Evolutionary conservation across 92 coral and sea anemone species (phyloP), one percentile per base, ranked within the genome.

Genomic region (Porites lobata): DNA sequence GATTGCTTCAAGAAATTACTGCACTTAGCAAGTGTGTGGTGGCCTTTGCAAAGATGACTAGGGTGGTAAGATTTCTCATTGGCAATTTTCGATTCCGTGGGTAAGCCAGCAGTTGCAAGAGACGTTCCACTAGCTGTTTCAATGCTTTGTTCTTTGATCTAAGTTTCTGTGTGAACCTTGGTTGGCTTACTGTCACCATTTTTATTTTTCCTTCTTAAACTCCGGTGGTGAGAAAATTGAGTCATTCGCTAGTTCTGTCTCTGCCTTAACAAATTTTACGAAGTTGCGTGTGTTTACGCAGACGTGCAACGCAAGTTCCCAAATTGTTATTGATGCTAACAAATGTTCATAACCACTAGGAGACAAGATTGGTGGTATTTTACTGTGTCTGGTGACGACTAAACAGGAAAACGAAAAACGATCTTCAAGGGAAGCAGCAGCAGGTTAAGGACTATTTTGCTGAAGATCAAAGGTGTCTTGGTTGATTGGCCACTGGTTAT

Each of bases 141-240:
- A 14, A 4, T 20, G 64, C 9, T 75, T 75, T 43, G 11, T 26
- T 10, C 43, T 38, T 38, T 4, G 47, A 38, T 38, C 47, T 38
- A 38, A 38, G 47, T 38, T 38, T 38, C 47, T 38, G 47, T 38
- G 47, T 38, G 13, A 12, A 50, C n/a, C 12, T 68, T n/a, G 29
- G 9, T 69, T 17, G 65, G 69, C 63, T 57, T 12, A 43, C 72
- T 43, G 62, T 51, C 85, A 38, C 47, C 47, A 38, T 38, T 38
- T 84, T 88, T 62, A 81, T 68, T 92, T 67, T 71, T 84, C 88
- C 15, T 79, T 52, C 64, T 65, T 93, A 10, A 93, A 62, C 1
- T 90, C 84, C 59, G 88, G 90, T 2, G 92, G 96, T 29, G 96
- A 93, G 88, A 93, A 93, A 47, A 93, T 70, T 0, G 96, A 94